Conservation (phyloP, 2,888 invertebrate genomes). For the Liopterus haemorrhoidalis region DNA sequence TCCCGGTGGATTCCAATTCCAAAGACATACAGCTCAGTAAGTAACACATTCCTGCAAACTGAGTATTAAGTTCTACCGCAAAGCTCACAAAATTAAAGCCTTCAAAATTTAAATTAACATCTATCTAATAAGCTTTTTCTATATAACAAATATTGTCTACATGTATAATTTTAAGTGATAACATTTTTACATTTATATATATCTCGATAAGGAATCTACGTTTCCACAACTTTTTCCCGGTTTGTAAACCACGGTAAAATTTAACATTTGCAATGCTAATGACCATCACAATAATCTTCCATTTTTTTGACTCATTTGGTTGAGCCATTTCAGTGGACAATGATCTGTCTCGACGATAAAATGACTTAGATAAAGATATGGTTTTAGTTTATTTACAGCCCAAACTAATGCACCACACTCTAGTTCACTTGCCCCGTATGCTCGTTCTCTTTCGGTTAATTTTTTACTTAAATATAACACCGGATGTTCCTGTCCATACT, state of each 20-base stretch:
- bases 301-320: slow-evolving; percentile 9
- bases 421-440: slow-evolving; percentile 6
- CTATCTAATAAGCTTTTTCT: no score
- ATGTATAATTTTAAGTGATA: no score
- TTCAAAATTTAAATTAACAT: no score
- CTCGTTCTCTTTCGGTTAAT: slow-evolving; percentile 10
- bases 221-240: slow-evolving; percentile 9
- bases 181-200: no score
- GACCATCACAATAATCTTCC: slow-evolving; percentile 9
- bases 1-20: no score
- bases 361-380: slow-evolving; percentile 3
- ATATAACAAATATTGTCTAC: no score
- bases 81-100: no score
- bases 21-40: no score
- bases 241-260: slow-evolving; percentile 7
- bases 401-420: slow-evolving; percentile 11
- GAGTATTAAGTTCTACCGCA: no score
- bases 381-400: slow-evolving; percentile 5
- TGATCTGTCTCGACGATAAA: slow-evolving; percentile 7
- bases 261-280: slow-evolving; percentile 6
- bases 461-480: slow-evolving; percentile 10
- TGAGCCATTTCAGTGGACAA: slow-evolving; percentile 1
- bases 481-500: slow-evolving; percentile 1
- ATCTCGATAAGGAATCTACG: slow-evolving; percentile 2
- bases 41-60: no score